Evolutionary conservation across 2,797 vertebrate species (phyloP).

Genomic region (Strix occidentalis): DNA sequence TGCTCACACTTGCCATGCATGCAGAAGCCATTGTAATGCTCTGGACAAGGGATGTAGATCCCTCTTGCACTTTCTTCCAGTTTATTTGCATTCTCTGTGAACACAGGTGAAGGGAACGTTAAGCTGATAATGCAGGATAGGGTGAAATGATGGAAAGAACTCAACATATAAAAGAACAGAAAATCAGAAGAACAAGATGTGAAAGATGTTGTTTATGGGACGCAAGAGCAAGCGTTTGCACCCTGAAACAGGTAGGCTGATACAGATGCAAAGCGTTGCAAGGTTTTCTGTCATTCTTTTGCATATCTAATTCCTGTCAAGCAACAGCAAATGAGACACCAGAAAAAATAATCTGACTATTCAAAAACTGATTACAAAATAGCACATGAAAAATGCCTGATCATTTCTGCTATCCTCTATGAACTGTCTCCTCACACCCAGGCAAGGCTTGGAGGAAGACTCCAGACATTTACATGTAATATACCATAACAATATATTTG

Average conservation of each 20-base stretch:
- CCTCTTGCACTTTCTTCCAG: slow-evolving; percentile 86
- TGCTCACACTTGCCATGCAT: slow-evolving; percentile 97
- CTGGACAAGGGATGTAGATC: slow-evolving; percentile 93
- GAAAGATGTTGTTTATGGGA: not conserved
- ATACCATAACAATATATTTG: not conserved
- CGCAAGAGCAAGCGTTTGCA: not conserved
- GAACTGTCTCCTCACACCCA: not conserved
- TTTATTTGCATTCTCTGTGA: slow-evolving; percentile 85
- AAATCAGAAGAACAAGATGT: slow-evolving; percentile 15
- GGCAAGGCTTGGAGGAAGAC: not conserved
- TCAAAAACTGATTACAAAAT: slow-evolving; percentile 22
- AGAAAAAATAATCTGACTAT: slow-evolving; percentile 11
- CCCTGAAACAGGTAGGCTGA: not conserved
- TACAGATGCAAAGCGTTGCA: not conserved
- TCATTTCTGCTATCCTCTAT: not conserved
- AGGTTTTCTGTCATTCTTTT: slow-evolving; percentile 24
- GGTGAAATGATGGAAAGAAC: not conserved
- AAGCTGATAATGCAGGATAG: not conserved
- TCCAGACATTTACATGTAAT: not conserved
- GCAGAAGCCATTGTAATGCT: slow-evolving; percentile 93
- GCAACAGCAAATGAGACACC: not conserved
- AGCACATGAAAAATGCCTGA: not conserved
- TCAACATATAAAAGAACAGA: not conserved
- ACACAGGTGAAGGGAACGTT: slow-evolving; percentile 58
- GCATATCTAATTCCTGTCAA: slow-evolving; percentile 12